phyloP scores from a whole-genome alignment of 1,140 invertebrate species.

The Meteorus sp. region DNA sequence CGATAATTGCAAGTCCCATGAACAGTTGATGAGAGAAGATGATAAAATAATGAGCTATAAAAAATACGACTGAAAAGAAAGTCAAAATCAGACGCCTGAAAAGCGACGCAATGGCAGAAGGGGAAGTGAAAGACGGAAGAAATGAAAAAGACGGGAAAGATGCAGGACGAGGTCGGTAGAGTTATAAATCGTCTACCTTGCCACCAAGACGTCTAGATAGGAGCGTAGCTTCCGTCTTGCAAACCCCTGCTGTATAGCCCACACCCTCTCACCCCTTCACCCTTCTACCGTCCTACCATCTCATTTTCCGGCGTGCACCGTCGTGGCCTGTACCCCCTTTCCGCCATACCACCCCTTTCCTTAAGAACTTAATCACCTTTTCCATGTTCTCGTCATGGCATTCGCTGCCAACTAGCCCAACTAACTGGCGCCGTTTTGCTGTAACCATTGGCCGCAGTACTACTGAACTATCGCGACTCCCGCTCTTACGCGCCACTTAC shows the following conservation, averaged over 20 bases:
- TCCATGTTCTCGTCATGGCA: slow-evolving; percentile 34
- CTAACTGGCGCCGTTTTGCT: slow-evolving; percentile 24
- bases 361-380: slow-evolving; percentile 40
- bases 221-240: slow-evolving; percentile 46
- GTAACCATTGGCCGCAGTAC: slow-evolving; percentile 18
- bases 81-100: too few species aligned
- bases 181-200: slow-evolving; percentile 54
- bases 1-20: too few species aligned
- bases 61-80: slow-evolving; percentile 4
- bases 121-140: slow-evolving; percentile 1
- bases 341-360: not conserved
- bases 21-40: too few species aligned
- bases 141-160: slow-evolving; percentile 10
- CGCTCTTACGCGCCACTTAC: slow-evolving; percentile 20
- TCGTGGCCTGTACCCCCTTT: slow-evolving; percentile 1
- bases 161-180: slow-evolving; percentile 40
- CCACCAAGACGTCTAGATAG: slow-evolving; percentile 48
- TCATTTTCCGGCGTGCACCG: slow-evolving; percentile 1
- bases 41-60: too few species aligned
- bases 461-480: slow-evolving; percentile 14
- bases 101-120: too few species aligned
- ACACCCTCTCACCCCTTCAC: not conserved
- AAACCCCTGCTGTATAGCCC: slow-evolving; percentile 27
- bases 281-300: slow-evolving; percentile 1
- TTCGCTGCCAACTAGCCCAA: slow-evolving; percentile 22